Base-by-base conservation (phyloP, 2,888 invertebrate genomes). In the Stictocephala bisonia region DNA sequence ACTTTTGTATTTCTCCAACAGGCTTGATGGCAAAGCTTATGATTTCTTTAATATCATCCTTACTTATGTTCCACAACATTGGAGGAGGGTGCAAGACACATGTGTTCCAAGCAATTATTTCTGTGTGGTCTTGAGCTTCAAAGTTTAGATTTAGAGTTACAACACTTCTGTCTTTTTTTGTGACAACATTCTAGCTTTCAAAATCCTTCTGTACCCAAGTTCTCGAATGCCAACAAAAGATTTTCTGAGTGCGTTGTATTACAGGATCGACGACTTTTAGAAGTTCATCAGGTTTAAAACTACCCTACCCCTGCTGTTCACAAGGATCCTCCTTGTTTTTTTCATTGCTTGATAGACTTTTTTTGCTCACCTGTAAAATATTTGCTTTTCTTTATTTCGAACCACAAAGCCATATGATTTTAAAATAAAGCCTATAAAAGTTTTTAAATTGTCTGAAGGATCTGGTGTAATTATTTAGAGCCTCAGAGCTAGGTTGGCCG, bases 251-350 rank as follows among this genome's bases (percentile, higher is more conserved):
- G 77, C 72, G 64, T 72, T 78, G 56, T 31, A 78, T 78, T 18
- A 79, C 78, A 26, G 77, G 74, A 75, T 79, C 76, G 6, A 80
- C 72, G 11, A 80, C 70, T 9, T 70, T 74, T 64, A 75, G 29
- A 69, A 74, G 6, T 35, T 58, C 22, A 48, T 48, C 50, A 9
- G 22, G 20, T n/a, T n/a, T n/a, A n/a, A n/a, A n/a, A n/a, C n/a
- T n/a, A n/a, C n/a, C n/a, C n/a, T n/a, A n/a, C n/a, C n/a, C n/a
- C n/a, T n/a, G n/a, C n/a, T n/a, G n/a, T n/a, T n/a, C n/a, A n/a
- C n/a, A n/a, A n/a, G n/a, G n/a, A 78, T 31, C 64, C 58, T 53
- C 31, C 77, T 58, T 26, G 76, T 60, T 56, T 44, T 60, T 69
- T 31, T 24, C 11, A 77, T 75, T 1, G 68, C 35, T 41, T 74